phyloP scores from a whole-genome alignment of 2,113 vertebrate genomes.

The Oryctolagus cuniculus region DNA sequence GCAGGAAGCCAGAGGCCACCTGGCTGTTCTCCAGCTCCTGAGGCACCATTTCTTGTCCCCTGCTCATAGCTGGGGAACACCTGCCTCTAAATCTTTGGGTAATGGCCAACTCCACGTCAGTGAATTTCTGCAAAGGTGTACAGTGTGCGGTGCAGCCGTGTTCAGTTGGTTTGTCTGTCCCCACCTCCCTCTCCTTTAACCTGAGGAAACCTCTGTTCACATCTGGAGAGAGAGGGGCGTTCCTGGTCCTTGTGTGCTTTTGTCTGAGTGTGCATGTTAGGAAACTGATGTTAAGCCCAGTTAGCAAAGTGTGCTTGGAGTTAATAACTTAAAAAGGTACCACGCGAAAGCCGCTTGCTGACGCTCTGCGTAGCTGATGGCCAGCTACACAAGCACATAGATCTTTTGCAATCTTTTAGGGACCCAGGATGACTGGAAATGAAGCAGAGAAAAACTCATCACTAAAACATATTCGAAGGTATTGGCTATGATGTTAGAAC shows the following conservation, averaged over 20 bases:
- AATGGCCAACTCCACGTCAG: neutral
- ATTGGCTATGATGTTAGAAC: neutral
- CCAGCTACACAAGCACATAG: neutral
- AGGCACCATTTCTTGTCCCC: neutral
- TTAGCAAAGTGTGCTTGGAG: neutral
- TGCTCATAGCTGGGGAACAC: too few relatives aligned
- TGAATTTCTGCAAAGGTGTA: neutral
- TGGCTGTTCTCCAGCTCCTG: neutral
- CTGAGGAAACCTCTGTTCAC: neutral
- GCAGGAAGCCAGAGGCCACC: neutral
- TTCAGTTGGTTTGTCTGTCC: neutral
- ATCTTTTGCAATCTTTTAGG: neutral
- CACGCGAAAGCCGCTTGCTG: neutral
- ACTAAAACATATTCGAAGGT: neutral
- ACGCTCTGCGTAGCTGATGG: neutral
- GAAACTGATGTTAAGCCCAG: neutral
- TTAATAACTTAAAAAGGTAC: neutral
- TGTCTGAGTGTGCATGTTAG: neutral
- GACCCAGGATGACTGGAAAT: neutral
- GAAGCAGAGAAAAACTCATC: constrained; percentile 18
- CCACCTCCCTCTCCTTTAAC: neutral
- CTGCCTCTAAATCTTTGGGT: neutral
- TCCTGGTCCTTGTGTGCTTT: neutral
- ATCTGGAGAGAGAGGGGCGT: neutral
- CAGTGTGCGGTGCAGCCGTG: fast-evolving